These are phyloP conservation scores for Archaeoteleia sp. DNA, from an alignment of 2,888 invertebrate species.

Conservation along the genomic window DNA sequence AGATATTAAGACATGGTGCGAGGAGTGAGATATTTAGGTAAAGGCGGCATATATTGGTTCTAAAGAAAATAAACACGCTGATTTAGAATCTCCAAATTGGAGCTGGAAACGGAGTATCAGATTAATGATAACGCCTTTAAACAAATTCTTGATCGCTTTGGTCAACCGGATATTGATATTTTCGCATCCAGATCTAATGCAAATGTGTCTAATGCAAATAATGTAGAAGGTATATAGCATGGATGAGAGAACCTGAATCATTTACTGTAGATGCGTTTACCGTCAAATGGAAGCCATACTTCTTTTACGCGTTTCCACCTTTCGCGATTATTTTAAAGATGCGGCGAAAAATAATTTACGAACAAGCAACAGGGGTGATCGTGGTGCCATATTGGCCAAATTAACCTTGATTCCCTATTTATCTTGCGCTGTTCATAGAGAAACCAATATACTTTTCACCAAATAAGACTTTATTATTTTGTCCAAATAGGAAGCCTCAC, in stretches of 20 bases:
- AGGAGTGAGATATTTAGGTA: constrained; percentile 30
- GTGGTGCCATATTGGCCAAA: constrained; percentile 16
- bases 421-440: not conserved
- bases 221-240: too few species aligned
- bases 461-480: not conserved
- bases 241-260: constrained; percentile 19
- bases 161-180: constrained; percentile 14
- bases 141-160: not conserved
- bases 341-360: constrained; percentile 16
- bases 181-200: constrained; percentile 20
- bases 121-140: constrained; percentile 2
- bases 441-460: not conserved
- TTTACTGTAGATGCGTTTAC: constrained; percentile 24
- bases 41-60: constrained; percentile 30
- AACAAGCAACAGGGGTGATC: constrained; percentile 19
- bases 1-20: constrained; percentile 38
- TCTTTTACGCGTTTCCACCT: constrained; percentile 22
- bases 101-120: constrained; percentile 28
- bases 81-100: constrained; percentile 26
- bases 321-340: constrained; percentile 17
- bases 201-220: constrained; percentile 20
- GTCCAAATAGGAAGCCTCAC: constrained; percentile 5
- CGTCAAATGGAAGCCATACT: constrained; percentile 7
- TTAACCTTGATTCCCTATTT: constrained; percentile 8
- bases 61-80: constrained; percentile 12